Percentiles rank a stretch among this genome's conserved stretches.
Evolutionary conservation across 2,888 invertebrate genomes (phyloP).

Genomic region (Lumbricus terrestris): DNA sequence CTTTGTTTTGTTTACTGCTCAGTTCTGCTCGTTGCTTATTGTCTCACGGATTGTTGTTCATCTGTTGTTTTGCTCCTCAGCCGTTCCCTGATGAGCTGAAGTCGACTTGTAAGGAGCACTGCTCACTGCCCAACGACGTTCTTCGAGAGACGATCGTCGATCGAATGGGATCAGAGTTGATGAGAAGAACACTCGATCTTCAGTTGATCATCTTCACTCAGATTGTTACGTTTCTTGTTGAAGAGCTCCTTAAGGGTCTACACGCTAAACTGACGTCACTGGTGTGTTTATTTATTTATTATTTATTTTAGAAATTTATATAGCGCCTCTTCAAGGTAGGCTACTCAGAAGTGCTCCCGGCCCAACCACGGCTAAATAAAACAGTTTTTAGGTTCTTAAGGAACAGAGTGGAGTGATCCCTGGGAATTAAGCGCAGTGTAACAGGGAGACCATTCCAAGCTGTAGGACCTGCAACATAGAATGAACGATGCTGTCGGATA

Average conservation of each 20-base stretch:
- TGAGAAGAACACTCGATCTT: not conserved
- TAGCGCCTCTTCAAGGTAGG: no score
- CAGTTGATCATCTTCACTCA: slow-evolving; percentile 15
- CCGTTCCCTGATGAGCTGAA: not conserved
- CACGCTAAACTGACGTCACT: not conserved
- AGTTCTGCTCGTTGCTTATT: not conserved
- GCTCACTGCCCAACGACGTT: not conserved
- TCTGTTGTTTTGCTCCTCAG: not conserved
- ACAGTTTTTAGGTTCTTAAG: no score
- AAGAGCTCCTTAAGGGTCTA: not conserved
- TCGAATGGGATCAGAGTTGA: slow-evolving; percentile 10
- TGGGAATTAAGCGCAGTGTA: no score
- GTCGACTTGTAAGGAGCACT: not conserved
- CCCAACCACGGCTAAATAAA: no score
- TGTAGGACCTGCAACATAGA: no score
- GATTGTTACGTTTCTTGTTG: slow-evolving; percentile 4
- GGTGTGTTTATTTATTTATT: no score
- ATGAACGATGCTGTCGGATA: no score
- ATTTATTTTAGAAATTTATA: no score
- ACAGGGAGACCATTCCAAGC: no score
- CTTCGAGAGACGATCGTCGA: not conserved
- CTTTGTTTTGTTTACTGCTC: not conserved
- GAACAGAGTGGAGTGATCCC: no score
- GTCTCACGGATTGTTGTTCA: not conserved
- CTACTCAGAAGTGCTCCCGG: no score